A percentile compares a stretch with the other conserved stretches of the same genome.
Conservation (phyloP, 1,140 invertebrate genomes). For the Atta cephalotes region DNA sequence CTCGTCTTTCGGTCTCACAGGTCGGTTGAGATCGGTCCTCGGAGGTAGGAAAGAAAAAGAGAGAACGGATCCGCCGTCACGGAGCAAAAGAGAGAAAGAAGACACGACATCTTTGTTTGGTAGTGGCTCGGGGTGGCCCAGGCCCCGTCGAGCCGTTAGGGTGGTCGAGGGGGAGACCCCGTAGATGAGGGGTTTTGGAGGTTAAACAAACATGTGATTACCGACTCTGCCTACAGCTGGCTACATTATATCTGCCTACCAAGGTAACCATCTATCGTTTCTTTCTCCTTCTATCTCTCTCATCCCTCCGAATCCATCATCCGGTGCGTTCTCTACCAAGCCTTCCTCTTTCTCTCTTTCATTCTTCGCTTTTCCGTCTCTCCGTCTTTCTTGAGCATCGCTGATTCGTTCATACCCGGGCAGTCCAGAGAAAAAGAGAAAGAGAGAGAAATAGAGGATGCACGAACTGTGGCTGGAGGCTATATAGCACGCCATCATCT, state of each 20-base stretch:
- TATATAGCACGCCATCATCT: constrained; percentile 71
- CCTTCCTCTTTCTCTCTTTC: constrained; percentile 57
- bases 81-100: constrained; percentile 70
- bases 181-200: constrained; percentile 86
- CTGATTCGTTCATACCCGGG: constrained; percentile 38
- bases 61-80: constrained; percentile 3
- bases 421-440: constrained; percentile 58
- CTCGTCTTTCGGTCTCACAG: constrained; percentile 42
- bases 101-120: constrained; percentile 83
- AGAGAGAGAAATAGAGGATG: constrained; percentile 56
- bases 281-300: constrained; percentile 51
- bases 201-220: constrained; percentile 87
- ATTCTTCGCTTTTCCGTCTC: constrained; percentile 35
- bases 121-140: constrained; percentile 83
- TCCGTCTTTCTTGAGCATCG: constrained; percentile 44
- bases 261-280: constrained; percentile 78
- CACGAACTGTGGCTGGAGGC: constrained; percentile 69
- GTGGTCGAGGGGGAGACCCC: constrained; percentile 79
- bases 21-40: constrained; percentile 17
- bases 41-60: neutral
- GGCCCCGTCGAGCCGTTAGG: constrained; percentile 76
- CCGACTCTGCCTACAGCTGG: constrained; percentile 85
- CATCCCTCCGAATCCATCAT: constrained; percentile 68
- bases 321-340: constrained; percentile 36
- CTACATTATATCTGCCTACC: constrained; percentile 85